Base-by-base conservation (phyloP, 1,140 invertebrate genomes). In the Heterodera carotae region DNA sequence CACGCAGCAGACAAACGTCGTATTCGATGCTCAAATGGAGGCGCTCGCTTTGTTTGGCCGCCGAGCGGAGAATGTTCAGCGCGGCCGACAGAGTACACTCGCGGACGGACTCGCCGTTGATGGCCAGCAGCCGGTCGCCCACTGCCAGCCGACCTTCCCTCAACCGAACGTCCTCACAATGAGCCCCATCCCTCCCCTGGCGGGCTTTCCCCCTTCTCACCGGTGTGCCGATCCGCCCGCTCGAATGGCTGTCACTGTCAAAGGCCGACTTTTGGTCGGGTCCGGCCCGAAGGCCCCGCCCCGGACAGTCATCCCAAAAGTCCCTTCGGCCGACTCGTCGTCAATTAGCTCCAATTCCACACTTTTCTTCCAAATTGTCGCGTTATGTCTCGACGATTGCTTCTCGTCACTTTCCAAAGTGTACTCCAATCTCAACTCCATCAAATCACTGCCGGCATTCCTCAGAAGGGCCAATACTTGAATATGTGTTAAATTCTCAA, bases 241-340 rank as follows among this genome's bases (percentile, higher is more conserved):
- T 82, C 94, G 90, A 2, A 98, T 93, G 79, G 94, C 92, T 0
- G 94, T 96, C 1, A 97, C 92, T 4, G 94, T 92, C 39, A 97
- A 88, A 0, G 94, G 93, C 72, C 92, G 90, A 2, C 91, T 90
- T 88, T 90, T 91, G 80, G 88, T 81, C 29, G 81, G 76, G 39
- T 89, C 88, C 34, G 92, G 90, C 2, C 90, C 89, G 74, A 91
- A 90, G 33, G 91, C 91, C 2, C 94, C 94, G 0, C 93, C 93
- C 34, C 70, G 53, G 18, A 80, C 36, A 15, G 67, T 36, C 25
- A 81, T 29, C 33, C 79, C 79, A 34, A 56, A 81, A n/a, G 69
- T 64, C 0, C 72, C 74, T 22, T 73, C 43, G n/a, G 18, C 1
- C n/a, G 27, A 60, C 39, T 53, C 39, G 22, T 77, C 75, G 10